These are phyloP conservation scores for Antennarius striatus DNA, from an alignment of 2,113 vertebrate genomes.

Conservation along the genomic window DNA sequence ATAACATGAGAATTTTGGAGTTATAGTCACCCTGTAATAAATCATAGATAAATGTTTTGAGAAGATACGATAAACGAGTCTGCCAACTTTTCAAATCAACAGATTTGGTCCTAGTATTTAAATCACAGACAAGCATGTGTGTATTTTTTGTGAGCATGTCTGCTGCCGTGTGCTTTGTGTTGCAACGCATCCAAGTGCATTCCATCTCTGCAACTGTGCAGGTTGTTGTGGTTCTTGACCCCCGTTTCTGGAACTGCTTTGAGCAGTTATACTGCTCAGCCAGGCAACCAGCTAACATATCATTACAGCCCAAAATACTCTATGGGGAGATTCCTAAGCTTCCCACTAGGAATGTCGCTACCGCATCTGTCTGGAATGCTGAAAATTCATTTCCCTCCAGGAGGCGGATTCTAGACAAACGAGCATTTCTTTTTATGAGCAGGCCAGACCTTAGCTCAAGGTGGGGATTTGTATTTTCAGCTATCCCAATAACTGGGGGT, in stretches of 20 bases:
- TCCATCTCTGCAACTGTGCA: slow-evolving; percentile 27
- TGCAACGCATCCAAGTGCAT: slow-evolving; percentile 30
- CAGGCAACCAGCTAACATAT: slow-evolving; percentile 42
- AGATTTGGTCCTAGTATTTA: not conserved
- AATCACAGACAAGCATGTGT: not conserved
- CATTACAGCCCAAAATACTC: slow-evolving; percentile 62
- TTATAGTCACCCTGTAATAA: not conserved
- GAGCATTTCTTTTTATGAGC: slow-evolving; percentile 21
- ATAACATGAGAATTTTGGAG: not conserved
- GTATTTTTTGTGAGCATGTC: slow-evolving; percentile 4
- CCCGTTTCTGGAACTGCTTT: slow-evolving; percentile 28
- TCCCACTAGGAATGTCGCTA: slow-evolving; percentile 54
- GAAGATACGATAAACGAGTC: not conserved
- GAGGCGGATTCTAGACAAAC: slow-evolving; percentile 45
- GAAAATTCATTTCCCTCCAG: slow-evolving; percentile 48
- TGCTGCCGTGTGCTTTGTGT: slow-evolving; percentile 19
- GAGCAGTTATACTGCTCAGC: slow-evolving; percentile 37
- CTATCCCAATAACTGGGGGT: not conserved
- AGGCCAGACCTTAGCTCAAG: slow-evolving; percentile 9
- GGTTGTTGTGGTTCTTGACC: slow-evolving; percentile 29
- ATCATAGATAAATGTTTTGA: not conserved
- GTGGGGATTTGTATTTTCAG: slow-evolving; percentile 1
- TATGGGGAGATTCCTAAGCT: slow-evolving; percentile 59
- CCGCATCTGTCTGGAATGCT: slow-evolving; percentile 61
- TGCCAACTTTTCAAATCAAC: not conserved